Percentiles rank a stretch among this genome's conserved stretches.
These are phyloP conservation scores for Ophiodon elongatus DNA, from an alignment of 2,113 vertebrate species.

Conservation along the genomic window DNA sequence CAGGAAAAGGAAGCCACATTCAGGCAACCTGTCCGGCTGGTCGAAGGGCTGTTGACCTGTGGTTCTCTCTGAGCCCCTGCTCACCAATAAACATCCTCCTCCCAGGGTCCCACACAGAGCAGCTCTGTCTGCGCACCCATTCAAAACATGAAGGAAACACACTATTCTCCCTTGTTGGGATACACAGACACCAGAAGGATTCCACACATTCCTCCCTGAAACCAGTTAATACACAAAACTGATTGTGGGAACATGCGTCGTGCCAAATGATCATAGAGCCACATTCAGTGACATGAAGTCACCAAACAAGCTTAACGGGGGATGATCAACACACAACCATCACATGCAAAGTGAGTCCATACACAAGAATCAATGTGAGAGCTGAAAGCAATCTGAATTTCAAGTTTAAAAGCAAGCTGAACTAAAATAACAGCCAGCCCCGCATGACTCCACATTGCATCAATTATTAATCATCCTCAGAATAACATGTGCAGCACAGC, in stretches of 20 bases:
- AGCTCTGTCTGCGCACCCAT: constrained; percentile 34
- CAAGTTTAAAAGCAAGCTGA: constrained; percentile 1
- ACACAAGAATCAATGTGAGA: neutral
- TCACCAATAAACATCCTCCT: constrained; percentile 74
- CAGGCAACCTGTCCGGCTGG: constrained; percentile 27
- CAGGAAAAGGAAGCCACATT: constrained; percentile 69
- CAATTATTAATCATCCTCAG: constrained; percentile 24
- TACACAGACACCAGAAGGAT: constrained; percentile 46
- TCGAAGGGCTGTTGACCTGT: constrained; percentile 56
- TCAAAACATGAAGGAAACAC: constrained; percentile 56
- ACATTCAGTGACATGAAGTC: constrained; percentile 18
- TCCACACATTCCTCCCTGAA: constrained; percentile 54
- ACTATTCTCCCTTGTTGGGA: constrained; percentile 34
- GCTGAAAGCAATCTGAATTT: constrained; percentile 14
- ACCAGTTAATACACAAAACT: constrained; percentile 5
- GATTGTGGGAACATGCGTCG: constrained; percentile 28
- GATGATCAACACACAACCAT: neutral
- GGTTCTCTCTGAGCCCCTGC: constrained; percentile 21
- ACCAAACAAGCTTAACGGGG: constrained; percentile 9
- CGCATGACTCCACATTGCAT: neutral
- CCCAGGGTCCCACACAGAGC: constrained; percentile 24
- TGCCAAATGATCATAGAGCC: constrained; percentile 6
- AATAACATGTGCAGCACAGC: constrained; percentile 41
- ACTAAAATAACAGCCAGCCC: constrained; percentile 28
- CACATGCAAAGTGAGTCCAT: neutral